phyloP scores from a whole-genome alignment of 1,140 invertebrate species.

The Anastrepha ludens region DNA sequence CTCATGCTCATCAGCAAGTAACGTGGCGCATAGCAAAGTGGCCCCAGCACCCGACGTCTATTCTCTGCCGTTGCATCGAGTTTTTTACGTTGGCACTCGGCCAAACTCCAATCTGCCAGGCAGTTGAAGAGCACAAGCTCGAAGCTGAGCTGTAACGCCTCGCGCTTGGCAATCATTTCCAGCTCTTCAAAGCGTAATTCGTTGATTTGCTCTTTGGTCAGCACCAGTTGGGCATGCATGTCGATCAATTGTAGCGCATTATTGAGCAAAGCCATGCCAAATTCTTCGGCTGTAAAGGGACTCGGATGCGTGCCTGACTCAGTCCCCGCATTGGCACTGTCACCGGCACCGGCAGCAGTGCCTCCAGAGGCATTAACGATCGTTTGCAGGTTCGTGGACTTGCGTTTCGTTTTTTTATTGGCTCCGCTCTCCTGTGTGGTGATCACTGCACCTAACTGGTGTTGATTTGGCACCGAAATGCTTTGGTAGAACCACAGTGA shows the following conservation, averaged over 20 bases:
- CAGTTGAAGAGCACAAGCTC: conserved; percentile 70
- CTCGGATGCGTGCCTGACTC: conserved; percentile 61
- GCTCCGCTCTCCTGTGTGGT: conserved; percentile 63
- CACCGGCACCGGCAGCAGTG: conserved; percentile 59
- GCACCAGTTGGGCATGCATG: conserved; percentile 69
- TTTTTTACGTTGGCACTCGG: conserved; percentile 69
- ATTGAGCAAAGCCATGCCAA: conserved; percentile 68
- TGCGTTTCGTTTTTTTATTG: conserved; percentile 56
- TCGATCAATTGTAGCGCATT: conserved; percentile 72
- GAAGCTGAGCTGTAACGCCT: conserved; percentile 68
- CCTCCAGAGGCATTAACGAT: conserved; percentile 16
- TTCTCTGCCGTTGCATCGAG: conserved; percentile 69
- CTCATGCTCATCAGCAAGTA: conserved; percentile 67
- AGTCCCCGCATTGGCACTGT: conserved; percentile 41
- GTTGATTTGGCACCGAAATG: conserved; percentile 67
- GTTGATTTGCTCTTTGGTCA: conserved; percentile 64
- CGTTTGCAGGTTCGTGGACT: conserved; percentile 16
- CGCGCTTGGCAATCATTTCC: conserved; percentile 70
- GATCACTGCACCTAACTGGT: conserved; percentile 66
- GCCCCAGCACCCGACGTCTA: conserved; percentile 69
- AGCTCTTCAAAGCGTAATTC: conserved; percentile 72
- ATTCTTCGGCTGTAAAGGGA: conserved; percentile 73
- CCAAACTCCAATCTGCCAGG: conserved; percentile 70
- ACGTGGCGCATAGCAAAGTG: conserved; percentile 70
- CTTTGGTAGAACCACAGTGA: conserved; percentile 72